These are phyloP conservation scores for Botrylloides violaceus DNA, from an alignment of 23 tunicate genomes.

Conservation along the genomic window DNA sequence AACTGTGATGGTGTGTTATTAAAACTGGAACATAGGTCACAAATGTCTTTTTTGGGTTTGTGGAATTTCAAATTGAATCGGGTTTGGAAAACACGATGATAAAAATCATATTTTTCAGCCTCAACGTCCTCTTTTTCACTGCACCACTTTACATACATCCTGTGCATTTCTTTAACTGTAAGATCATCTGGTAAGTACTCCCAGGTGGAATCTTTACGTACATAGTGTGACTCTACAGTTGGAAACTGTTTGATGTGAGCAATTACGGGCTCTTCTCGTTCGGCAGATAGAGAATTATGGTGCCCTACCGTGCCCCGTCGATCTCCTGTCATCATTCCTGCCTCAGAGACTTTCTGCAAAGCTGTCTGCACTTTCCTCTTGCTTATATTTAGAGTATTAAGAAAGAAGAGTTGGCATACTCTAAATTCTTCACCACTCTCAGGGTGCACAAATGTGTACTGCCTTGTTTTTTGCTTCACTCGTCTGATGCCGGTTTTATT, in stretches of 20 bases:
- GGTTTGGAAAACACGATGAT: not conserved
- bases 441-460: not conserved
- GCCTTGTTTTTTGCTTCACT: not conserved
- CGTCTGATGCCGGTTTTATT: not conserved
- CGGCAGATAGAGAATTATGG: not conserved
- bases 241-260: slow-evolving; percentile 1
- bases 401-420: not conserved
- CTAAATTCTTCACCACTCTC: not conserved
- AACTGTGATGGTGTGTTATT: not conserved
- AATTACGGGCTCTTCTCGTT: not conserved
- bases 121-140: not conserved
- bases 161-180: not conserved
- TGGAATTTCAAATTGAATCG: not conserved
- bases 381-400: not conserved
- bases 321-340: not conserved
- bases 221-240: slow-evolving; percentile 3
- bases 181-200: not conserved
- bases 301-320: not conserved
- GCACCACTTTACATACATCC: slow-evolving; percentile 9
- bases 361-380: not conserved
- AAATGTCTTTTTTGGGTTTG: not conserved
- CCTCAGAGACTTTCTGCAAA: not conserved
- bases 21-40: not conserved
- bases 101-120: not conserved
- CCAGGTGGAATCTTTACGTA: not conserved